These are phyloP conservation scores for Sinotaia quadrata DNA, from an alignment of 2,888 invertebrate species.

Conservation along the genomic window DNA sequence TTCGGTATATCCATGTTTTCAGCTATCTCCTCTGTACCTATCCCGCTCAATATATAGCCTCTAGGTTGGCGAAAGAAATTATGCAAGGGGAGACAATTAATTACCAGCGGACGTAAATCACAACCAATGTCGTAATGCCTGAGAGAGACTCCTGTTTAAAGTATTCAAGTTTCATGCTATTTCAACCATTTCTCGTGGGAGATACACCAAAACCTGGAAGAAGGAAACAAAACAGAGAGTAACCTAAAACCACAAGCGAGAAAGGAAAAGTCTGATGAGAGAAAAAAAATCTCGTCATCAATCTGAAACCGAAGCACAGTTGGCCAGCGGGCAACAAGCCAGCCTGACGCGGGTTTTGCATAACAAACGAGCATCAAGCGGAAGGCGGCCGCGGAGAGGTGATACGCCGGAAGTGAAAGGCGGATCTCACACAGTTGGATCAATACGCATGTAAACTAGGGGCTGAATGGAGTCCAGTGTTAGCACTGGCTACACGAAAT, in stretches of 20 bases:
- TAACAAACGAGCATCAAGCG: conserved; percentile 18
- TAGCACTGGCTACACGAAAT: too few relatives aligned
- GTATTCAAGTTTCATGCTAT: too few relatives aligned
- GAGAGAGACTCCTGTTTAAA: too few relatives aligned
- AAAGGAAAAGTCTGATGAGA: conserved; percentile 2
- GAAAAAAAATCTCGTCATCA: not conserved
- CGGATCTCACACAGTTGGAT: conserved; percentile 12
- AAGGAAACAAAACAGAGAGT: not conserved
- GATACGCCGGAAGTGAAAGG: conserved; percentile 24
- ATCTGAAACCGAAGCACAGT: conserved; percentile 16
- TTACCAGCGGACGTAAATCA: too few relatives aligned
- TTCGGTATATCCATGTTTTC: too few relatives aligned
- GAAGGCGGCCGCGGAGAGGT: conserved; percentile 18
- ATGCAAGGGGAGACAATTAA: too few relatives aligned
- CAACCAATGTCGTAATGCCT: too few relatives aligned
- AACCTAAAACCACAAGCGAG: not conserved
- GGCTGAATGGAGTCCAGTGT: too few relatives aligned
- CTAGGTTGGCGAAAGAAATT: too few relatives aligned
- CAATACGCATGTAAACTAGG: conserved; percentile 22
- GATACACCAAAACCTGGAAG: not conserved
- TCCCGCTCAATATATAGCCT: too few relatives aligned
- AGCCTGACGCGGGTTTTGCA: conserved; percentile 4
- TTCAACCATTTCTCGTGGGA: too few relatives aligned
- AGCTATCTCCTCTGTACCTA: too few relatives aligned
- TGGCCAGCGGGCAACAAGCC: not conserved